phyloP scores from a whole-genome alignment of 2,797 vertebrate genomes.

The Dipus sagitta region DNA sequence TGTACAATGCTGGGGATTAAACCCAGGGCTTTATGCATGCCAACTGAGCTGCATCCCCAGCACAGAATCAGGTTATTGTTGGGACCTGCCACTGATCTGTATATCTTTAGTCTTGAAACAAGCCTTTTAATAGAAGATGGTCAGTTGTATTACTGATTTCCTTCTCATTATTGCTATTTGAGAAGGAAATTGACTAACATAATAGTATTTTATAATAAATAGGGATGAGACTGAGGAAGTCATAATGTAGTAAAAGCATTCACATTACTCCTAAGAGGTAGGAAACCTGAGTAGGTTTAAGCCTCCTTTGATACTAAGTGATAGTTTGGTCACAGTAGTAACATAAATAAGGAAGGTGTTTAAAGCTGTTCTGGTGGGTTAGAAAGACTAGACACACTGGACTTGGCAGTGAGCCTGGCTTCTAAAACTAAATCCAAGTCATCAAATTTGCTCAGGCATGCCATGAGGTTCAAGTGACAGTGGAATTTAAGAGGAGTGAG shows the following conservation, averaged over 20 bases:
- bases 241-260: conserved; percentile 53
- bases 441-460: conserved; percentile 91
- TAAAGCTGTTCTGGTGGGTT: conserved; percentile 87
- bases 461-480: conserved; percentile 93
- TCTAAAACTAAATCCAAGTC: conserved; percentile 88
- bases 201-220: conserved; percentile 59
- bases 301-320: conserved; percentile 81
- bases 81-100: not conserved
- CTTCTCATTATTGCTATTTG: conserved; percentile 41
- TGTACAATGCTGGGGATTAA: not conserved
- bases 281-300: conserved; percentile 76
- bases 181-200: conserved; percentile 52
- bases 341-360: conserved; percentile 85
- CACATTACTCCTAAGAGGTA: conserved; percentile 66
- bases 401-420: conserved; percentile 89
- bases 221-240: conserved; percentile 52
- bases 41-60: not conserved
- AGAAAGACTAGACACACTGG: conserved; percentile 88
- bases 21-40: not conserved
- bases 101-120: conserved; percentile 4
- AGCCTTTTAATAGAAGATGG: conserved; percentile 29
- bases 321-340: conserved; percentile 82
- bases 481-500: conserved; percentile 91
- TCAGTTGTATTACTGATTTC: conserved; percentile 25
- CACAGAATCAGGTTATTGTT: conserved; percentile 25